These are phyloP conservation scores for Norana najaformis DNA, from an alignment of 2,888 invertebrate species.

Conservation along the genomic window DNA sequence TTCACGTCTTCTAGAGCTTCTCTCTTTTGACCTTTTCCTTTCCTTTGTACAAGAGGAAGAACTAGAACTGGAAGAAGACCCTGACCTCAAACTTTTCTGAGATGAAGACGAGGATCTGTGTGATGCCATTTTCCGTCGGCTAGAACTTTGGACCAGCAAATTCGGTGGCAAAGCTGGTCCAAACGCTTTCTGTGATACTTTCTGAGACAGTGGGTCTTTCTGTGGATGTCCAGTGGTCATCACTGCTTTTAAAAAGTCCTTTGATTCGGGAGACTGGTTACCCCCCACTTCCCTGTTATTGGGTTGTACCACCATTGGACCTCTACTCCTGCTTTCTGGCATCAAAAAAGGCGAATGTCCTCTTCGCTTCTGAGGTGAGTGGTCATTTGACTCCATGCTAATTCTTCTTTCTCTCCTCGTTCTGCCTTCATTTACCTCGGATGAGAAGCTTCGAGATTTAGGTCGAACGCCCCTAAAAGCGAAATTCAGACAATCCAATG, in stretches of 20 bases:
- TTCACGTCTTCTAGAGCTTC: neutral
- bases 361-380: neutral
- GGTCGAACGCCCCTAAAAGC: neutral
- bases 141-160: neutral
- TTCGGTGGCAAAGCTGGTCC: neutral
- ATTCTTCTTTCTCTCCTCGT: neutral
- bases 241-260: neutral
- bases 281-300: neutral
- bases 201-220: neutral
- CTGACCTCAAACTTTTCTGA: neutral
- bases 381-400: neutral
- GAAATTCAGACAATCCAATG: neutral
- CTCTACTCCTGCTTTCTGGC: neutral
- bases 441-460: neutral
- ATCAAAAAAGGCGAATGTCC: neutral
- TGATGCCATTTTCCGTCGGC: neutral
- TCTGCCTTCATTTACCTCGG: neutral
- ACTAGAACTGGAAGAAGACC: neutral
- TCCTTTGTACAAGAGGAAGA: neutral
- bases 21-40: neutral
- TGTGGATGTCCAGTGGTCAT: neutral
- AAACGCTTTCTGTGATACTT: neutral
- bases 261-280: neutral
- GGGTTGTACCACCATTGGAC: neutral
- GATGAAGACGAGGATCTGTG: neutral